These are phyloP conservation scores for Capromys pilorides DNA, from an alignment of 2,797 vertebrate genomes.

Conservation along the genomic window DNA sequence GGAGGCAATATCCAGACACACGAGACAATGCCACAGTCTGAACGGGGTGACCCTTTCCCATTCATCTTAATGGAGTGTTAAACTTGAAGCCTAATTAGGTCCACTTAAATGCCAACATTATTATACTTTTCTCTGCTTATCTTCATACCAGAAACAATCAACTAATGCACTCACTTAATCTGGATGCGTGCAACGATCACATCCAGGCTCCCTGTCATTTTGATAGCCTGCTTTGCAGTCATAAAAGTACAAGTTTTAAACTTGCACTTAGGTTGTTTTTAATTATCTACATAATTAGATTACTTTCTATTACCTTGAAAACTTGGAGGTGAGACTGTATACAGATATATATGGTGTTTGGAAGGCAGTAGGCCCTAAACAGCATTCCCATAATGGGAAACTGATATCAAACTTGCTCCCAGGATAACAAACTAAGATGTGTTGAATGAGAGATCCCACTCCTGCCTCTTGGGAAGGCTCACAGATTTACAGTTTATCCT, in stretches of 20 bases:
- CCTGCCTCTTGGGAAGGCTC: constrained; percentile 39
- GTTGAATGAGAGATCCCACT: constrained; percentile 69
- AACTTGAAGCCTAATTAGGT: constrained; percentile 78
- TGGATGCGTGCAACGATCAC: not conserved
- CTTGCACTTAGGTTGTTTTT: constrained; percentile 78
- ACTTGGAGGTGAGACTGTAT: constrained; percentile 68
- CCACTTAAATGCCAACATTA: constrained; percentile 69
- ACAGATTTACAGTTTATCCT: constrained; percentile 26
- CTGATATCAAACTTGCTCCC: constrained; percentile 53
- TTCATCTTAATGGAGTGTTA: constrained; percentile 76
- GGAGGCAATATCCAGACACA: constrained; percentile 72
- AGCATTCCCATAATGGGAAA: constrained; percentile 48
- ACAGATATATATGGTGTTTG: not conserved
- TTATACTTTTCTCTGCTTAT: constrained; percentile 67
- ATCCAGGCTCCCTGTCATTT: constrained; percentile 67
- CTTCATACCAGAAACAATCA: constrained; percentile 73
- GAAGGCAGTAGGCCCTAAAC: constrained; percentile 4
- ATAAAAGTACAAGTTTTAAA: constrained; percentile 81
- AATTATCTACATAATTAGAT: constrained; percentile 78
- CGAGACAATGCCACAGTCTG: constrained; percentile 76
- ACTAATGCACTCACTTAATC: constrained; percentile 70
- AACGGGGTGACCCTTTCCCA: constrained; percentile 70
- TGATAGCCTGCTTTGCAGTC: constrained; percentile 61
- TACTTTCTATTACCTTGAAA: constrained; percentile 77
- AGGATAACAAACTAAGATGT: constrained; percentile 66